A percentile compares a stretch with the other conserved stretches of the same genome.
Conservation (phyloP, 2,113 vertebrate genomes). For the Halichoerus grypus region DNA sequence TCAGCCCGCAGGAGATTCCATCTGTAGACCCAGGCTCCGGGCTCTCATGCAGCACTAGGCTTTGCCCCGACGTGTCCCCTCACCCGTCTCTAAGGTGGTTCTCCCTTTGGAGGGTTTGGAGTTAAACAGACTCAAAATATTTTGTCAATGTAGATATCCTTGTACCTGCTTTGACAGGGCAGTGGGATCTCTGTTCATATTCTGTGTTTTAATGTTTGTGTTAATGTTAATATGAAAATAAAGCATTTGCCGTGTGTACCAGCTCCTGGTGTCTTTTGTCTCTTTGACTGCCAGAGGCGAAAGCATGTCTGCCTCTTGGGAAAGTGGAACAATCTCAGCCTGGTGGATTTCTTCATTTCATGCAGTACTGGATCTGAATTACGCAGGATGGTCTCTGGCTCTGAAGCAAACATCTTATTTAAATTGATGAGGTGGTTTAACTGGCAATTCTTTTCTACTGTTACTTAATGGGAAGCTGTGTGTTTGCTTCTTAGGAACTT, state of each 20-base stretch:
- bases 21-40: not conserved
- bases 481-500: not conserved
- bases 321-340: not conserved
- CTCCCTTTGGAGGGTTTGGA: constrained; percentile 46
- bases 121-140: not conserved
- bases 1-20: not conserved
- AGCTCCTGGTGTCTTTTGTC: constrained; percentile 34
- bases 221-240: constrained; percentile 84
- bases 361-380: not conserved
- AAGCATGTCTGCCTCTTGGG: not conserved
- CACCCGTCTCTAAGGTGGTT: not conserved
- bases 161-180: constrained; percentile 23
- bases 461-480: not conserved
- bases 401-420: constrained; percentile 17
- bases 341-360: not conserved
- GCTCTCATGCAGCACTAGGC: not conserved
- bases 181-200: not conserved
- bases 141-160: not conserved
- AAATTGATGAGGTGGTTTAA: not conserved
- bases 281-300: not conserved
- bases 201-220: constrained; percentile 72
- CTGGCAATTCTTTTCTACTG: not conserved
- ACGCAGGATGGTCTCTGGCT: not conserved
- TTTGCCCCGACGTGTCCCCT: not conserved
- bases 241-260: constrained; percentile 70